Evolutionary conservation across 2,797 vertebrate species (phyloP), one percentile per base, ranked within the genome.

Genomic region (Aplochiton taeniatus): DNA sequence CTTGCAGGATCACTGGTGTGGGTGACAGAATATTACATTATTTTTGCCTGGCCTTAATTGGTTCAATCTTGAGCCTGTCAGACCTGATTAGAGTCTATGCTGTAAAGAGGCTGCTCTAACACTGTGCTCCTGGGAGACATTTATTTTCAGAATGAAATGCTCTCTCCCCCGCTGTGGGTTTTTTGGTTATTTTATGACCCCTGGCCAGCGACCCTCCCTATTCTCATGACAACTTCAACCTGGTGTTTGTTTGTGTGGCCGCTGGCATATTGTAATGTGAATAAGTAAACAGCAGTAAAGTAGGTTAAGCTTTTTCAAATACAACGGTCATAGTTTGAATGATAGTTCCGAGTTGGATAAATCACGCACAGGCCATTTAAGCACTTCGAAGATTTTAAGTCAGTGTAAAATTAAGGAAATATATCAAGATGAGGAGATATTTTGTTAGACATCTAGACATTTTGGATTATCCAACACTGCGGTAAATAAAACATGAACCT

Each of bases 61-160:
- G 83, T 84, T 90, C 86, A 90, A 89, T 91, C 89, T 92, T 91
- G 83, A 83, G 82, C 77, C 87, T 88, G 91, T 89, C 92, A 85
- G 79, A 84, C 81, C 77, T 83, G 85, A 91, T 91, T 92, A 91
- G 74, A 74, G 83, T 85, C 75, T 78, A 57, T 68, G 82, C 58
- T 63, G 72, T 83, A 76, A 87, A 77, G 66, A 84, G 73, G 72
- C 74, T 69, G 62, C 65, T 75, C 72, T 68, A 65, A 67, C 55
- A 58, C 53, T 54, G 58, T 47, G 57, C 63, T 54, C 58, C 9
- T 63, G 74, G 67, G 71, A 80, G 71, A 69, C 57, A 73, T 87
- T 83, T 83, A 83, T 86, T 86, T 90, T 86, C 76, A 75, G 76
- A 79, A 74, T 82, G 59, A 87, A 83, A 81, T 73, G 61, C 56